Evolutionary conservation across 2,888 invertebrate genomes (phyloP).

Genomic region (Stictocephala bisonia): DNA sequence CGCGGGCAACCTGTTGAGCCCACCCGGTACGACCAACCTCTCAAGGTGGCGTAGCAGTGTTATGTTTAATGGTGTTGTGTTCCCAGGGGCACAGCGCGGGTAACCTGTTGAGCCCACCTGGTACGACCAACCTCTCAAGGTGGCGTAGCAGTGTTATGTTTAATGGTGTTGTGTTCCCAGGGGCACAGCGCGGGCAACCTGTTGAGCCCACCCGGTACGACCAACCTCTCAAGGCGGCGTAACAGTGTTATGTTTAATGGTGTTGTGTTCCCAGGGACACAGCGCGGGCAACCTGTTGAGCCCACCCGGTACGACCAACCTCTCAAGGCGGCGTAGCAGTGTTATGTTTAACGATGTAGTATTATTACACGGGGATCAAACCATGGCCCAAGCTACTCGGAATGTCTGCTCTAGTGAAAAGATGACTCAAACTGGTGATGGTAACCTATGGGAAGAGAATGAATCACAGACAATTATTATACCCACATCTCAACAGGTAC

Average conservation of each 20-base stretch:
- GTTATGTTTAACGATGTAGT: conserved; percentile 92
- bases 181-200: conserved; percentile 62
- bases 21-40: conserved; percentile 72
- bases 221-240: conserved; percentile 70
- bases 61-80: conserved; percentile 90
- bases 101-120: no score
- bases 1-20: conserved; percentile 70
- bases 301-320: conserved; percentile 74
- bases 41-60: conserved; percentile 81
- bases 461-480: conserved; percentile 27
- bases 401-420: conserved; percentile 75
- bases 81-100: no score
- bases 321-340: conserved; percentile 76
- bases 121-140: no score
- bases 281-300: conserved; percentile 68
- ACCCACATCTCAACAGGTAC: conserved; percentile 18
- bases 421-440: conserved; percentile 87
- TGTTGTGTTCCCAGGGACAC: conserved; percentile 71
- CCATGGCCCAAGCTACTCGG: conserved; percentile 43
- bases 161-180: no score
- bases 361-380: conserved; percentile 66
- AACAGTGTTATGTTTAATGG: conserved; percentile 93
- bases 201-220: conserved; percentile 78
- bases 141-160: no score
- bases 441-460: conserved; percentile 71